Conservation (phyloP, 1,140 invertebrate species). For the Bicyclus anynana region DNA sequence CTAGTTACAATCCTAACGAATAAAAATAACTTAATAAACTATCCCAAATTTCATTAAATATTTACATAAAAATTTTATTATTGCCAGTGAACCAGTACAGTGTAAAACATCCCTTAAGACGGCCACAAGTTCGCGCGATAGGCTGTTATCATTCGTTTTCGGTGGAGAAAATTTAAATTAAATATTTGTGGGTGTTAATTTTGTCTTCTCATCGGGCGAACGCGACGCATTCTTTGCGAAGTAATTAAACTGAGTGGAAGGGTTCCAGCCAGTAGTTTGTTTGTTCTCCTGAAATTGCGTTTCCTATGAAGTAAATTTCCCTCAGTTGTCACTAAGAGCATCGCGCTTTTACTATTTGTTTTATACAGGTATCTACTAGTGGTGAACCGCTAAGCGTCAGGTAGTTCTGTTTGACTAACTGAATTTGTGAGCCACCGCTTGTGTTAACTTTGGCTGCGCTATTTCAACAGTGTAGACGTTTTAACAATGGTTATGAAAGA, state of each 20-base stretch:
- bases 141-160: slow-evolving; percentile 72
- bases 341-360: slow-evolving; percentile 37
- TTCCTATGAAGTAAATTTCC: slow-evolving; percentile 64
- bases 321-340: slow-evolving; percentile 40
- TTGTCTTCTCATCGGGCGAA: slow-evolving; percentile 74
- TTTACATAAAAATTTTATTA: neutral
- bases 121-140: slow-evolving; percentile 46
- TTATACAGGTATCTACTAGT: slow-evolving; percentile 16
- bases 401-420: neutral
- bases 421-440: neutral
- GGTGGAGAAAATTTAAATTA: slow-evolving; percentile 74
- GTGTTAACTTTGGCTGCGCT: neutral
- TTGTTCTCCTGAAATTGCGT: slow-evolving; percentile 67
- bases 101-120: slow-evolving; percentile 14
- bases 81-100: neutral
- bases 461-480: neutral
- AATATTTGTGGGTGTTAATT: slow-evolving; percentile 76
- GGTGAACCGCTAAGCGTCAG: neutral
- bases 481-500: too few relatives aligned
- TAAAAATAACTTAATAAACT: too few relatives aligned
- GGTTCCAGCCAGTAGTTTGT: slow-evolving; percentile 66
- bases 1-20: too few relatives aligned
- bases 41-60: too few relatives aligned
- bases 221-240: slow-evolving; percentile 74
- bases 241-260: slow-evolving; percentile 76